phyloP scores from a whole-genome alignment of 2,113 vertebrate species.

The Ictalurus punctatus region DNA sequence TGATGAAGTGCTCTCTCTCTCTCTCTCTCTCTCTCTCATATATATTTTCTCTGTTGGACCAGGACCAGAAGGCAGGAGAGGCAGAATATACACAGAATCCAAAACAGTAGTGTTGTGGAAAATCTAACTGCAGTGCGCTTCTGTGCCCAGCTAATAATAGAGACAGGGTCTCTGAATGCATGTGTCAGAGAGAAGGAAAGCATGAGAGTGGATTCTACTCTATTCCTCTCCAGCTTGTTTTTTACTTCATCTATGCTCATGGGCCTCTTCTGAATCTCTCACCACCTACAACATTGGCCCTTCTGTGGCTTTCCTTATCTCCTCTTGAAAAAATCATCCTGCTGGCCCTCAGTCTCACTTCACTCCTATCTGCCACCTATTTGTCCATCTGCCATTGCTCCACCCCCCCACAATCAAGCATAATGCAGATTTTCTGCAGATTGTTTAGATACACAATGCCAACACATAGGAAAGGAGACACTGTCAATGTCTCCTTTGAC shows the following conservation, averaged over 20 bases:
- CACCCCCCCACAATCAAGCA: not conserved
- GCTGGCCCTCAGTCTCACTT: constrained; percentile 35
- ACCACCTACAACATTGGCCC: constrained; percentile 30
- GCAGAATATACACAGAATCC: constrained; percentile 55
- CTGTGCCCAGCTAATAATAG: constrained; percentile 53
- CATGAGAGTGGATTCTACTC: not conserved
- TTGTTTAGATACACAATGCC: not conserved
- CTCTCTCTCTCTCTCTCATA: no score
- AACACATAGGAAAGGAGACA: not conserved
- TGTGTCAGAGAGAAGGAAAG: constrained; percentile 38
- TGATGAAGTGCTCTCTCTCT: not conserved
- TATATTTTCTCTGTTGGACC: constrained; percentile 45
- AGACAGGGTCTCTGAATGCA: constrained; percentile 55
- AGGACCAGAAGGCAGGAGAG: constrained; percentile 55
- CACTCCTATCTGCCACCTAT: constrained; percentile 26
- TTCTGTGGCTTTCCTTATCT: constrained; percentile 28
- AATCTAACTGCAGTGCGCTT: constrained; percentile 65
- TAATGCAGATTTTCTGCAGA: constrained; percentile 12
- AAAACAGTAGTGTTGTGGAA: constrained; percentile 71
- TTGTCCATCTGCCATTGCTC: constrained; percentile 33
- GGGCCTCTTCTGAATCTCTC: constrained; percentile 13
- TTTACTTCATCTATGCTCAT: constrained; percentile 28
- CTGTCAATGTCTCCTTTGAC: no score
- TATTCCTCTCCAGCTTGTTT: constrained; percentile 2
- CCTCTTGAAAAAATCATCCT: constrained; percentile 13